Base-by-base conservation (phyloP, 2,797 vertebrate genomes). In the Triplophysa yarkandensis region DNA sequence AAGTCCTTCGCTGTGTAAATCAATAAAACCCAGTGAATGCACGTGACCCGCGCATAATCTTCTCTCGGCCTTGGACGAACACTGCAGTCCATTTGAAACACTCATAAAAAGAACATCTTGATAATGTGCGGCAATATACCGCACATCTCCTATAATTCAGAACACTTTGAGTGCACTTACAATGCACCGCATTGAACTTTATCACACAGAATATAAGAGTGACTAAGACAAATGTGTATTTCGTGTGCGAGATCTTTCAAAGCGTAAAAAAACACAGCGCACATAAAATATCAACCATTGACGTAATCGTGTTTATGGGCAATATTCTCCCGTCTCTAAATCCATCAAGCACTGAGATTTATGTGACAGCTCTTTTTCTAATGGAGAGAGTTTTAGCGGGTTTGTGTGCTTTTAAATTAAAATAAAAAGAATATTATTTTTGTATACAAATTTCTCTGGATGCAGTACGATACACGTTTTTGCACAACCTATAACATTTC, bases 71-170 rank as follows among this genome's bases (percentile, higher is more conserved):
- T 34, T 27, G 28, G 28, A 32, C n/a, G 34, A 64, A 73, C 36
- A 65, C 8, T 39, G 28, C 19, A 46, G 27, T 52, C n/a, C 27
- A 73, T 43, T 27, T 25, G 23, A 54, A 46, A 46, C 4, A 2
- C 63, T 65, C 27, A 64, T 64, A 50, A 72, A 74, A 66, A 34
- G 19, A 65, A 43, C 23, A 73, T 43, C n/a, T 43, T 14, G 30
- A 28, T 43, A 64, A 73, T 64, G 39, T 34, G 28, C 9, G 32
- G 41, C 43, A 73, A 63, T 54, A 64, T 43, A 64, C 39, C 28
- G 21, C 25, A 25, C 23, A 21, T 72, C 23, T 30, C 30, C 36
- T 63, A 41, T 30, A 73, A 64, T 64, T 43, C 34, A 55, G 17
- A 4, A 32, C 17, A 64, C 57, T 55, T 55, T 43, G 36, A 65